Evolutionary conservation across 2,888 invertebrate species (phyloP), one percentile per base, ranked within the genome.

Genomic region (Epirrhoe alternata): DNA sequence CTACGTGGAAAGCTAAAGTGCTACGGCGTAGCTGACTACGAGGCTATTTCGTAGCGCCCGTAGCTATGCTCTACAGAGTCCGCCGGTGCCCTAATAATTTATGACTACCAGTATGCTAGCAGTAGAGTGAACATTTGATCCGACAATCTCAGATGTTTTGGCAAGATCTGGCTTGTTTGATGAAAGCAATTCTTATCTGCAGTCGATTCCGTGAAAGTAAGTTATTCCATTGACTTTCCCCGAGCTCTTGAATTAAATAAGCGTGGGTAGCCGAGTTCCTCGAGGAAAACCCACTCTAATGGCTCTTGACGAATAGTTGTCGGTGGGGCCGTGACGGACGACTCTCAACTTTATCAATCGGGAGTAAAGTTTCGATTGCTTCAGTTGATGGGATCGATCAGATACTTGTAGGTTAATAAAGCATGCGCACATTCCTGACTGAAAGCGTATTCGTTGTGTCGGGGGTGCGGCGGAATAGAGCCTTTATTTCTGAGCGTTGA

Each of bases 231-330:
- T 58, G 63, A 56, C 50, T 56, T 59, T 60, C 55, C 63, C 60
- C 52, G 55, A 52, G 5, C 33, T 56, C 50, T 49, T 52, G 67
- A 63, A 67, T 67, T 63, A 67, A 60, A 60, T 63, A 56, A 60
- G 60, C 60, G 52, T 14, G 30, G 51, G 49, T 30, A 8, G 42
- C 10, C 16, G 61, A 61, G 54, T 62, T 59, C 51, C 24, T 58
- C 24, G 17, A 56, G 56, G 60, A 63, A 54, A 59, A 52, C 52
- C 54, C 59, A 57, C 64, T 47, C 52, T 69, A 69, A 71, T 69
- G 65, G 66, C 64, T 70, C 64, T 66, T 51, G 51, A 64, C 59
- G 61, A 71, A 67, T 56, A 69, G 65, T 68, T 66, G 42, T 64
- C 68, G 66, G 62, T 58, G 54, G 68, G 55, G 24, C 42, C 50